These are phyloP conservation scores for Alosa sapidissima DNA, from an alignment of 2,797 vertebrate genomes.

Conservation along the genomic window DNA sequence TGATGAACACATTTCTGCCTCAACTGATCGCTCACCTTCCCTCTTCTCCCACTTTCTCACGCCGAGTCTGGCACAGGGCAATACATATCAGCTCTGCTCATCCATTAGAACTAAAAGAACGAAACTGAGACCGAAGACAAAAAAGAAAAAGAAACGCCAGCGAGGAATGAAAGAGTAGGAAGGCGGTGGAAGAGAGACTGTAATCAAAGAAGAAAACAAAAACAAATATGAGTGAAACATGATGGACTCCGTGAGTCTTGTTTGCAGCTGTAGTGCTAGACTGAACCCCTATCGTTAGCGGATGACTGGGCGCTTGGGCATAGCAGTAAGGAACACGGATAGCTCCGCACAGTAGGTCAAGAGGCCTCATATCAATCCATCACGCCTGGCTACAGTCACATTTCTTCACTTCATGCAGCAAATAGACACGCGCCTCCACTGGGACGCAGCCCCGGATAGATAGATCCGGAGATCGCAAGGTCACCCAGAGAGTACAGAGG, in stretches of 20 bases:
- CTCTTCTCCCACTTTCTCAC: background rate
- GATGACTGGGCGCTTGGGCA: background rate
- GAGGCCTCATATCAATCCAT: background rate
- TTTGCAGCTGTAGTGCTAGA: background rate
- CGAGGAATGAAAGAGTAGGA: background rate
- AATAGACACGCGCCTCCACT: background rate
- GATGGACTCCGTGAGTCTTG: background rate
- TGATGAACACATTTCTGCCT: too few species aligned
- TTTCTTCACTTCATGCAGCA: background rate
- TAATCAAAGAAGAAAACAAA: background rate
- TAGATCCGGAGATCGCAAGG: background rate
- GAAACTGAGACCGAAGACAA: background rate
- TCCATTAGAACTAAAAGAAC: background rate
- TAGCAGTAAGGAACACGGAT: background rate
- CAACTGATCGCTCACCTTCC: too few species aligned
- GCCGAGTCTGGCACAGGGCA: background rate
- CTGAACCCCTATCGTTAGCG: background rate
- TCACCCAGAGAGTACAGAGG: too few species aligned
- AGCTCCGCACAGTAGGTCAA: background rate
- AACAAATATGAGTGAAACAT: background rate
- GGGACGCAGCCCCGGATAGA: background rate
- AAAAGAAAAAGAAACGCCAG: background rate
- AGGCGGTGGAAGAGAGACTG: background rate
- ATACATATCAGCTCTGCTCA: background rate
- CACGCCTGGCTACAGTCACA: background rate